These are phyloP conservation scores for Hoplias malabaricus DNA, from an alignment of 2,113 vertebrate species.

Conservation along the genomic window DNA sequence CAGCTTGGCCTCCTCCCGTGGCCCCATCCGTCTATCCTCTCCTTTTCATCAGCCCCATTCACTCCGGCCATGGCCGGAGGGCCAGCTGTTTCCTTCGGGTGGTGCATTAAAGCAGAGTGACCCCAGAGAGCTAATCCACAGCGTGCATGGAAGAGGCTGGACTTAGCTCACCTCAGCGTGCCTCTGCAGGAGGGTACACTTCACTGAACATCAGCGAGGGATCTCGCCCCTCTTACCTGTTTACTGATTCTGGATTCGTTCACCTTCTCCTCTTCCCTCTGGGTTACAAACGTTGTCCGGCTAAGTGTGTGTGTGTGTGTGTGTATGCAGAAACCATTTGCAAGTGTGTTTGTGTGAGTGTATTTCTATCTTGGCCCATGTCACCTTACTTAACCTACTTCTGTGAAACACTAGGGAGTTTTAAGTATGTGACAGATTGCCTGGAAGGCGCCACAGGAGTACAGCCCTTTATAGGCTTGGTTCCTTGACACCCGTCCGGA, in stretches of 20 bases:
- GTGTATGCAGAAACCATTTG: neutral
- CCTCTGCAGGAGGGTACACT: constrained; percentile 2
- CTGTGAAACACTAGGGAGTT: constrained; percentile 50
- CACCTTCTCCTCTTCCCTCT: neutral
- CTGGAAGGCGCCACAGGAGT: constrained; percentile 50
- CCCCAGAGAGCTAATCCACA: neutral
- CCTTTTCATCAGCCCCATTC: constrained; percentile 3
- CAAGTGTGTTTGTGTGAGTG: neutral
- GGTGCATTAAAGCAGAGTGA: constrained; percentile 31
- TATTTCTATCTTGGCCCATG: constrained; percentile 47
- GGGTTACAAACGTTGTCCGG: neutral
- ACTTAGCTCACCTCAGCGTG: neutral
- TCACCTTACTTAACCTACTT: constrained; percentile 53
- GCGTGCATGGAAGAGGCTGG: neutral
- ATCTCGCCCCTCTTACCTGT: neutral
- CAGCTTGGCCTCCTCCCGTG: constrained; percentile 40
- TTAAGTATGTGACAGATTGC: constrained; percentile 52
- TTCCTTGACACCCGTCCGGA: constrained; percentile 16
- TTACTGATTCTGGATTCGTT: neutral
- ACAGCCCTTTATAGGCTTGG: constrained; percentile 37
- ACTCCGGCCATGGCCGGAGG: constrained; percentile 15
- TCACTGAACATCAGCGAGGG: constrained; percentile 1
- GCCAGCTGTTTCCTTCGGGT: constrained; percentile 36
- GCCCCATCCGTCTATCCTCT: constrained; percentile 36
- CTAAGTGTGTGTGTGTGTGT: constrained; percentile 9